Base-by-base conservation (phyloP, 2,888 invertebrate species). In the Philonicus albiceps region DNA sequence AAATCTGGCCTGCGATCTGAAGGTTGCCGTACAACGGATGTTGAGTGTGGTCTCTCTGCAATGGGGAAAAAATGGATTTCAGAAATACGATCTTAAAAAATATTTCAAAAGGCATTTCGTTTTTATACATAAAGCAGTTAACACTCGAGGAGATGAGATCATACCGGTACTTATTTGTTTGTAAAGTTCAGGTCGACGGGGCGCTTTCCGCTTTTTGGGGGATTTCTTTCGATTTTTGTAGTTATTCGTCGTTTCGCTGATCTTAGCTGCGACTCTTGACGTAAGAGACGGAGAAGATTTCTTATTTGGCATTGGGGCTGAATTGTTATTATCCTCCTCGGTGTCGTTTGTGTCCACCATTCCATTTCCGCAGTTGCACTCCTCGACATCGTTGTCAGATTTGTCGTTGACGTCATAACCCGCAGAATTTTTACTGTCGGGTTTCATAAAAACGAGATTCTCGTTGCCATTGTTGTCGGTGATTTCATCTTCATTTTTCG, bases 1-100 rank as follows among this genome's bases (percentile, higher is more conserved):
- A 90, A 91, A 90, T 92, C 92, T 88, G 92, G 91, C 88, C 92
- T 89, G 86, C 92, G 91, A 89, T 92, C 92, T 87, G 92, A 92
- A 22, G 92, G 92, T 87, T 92, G 92, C 80, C 92, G 91, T 87
- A 91, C 91, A 88, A 92, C 91, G 55, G 92, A 91, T 87, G 91
- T 89, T 88, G 91, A 89, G 87, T 91, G 90, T 83, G 91, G 90
- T 49, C 92, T 92, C 90, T 92, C 92, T 92, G 80, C 0, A 88
- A 88, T 74, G 11, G 75, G 81, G 55, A 86, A 87, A 86, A 73
- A 88, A 72, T 53, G 2, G 13, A 27, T 43, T 27, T 43, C 8
- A 75, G n/a, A 75, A 75, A 75, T 11, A 75, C 11, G 31, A 11
- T 30, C n/a, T 73, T 78, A 34, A 72, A 3, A 78, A 55, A 34